Evolutionary conservation across 2,888 invertebrate species (phyloP).

Genomic region (Macrosoma leucophasiata): DNA sequence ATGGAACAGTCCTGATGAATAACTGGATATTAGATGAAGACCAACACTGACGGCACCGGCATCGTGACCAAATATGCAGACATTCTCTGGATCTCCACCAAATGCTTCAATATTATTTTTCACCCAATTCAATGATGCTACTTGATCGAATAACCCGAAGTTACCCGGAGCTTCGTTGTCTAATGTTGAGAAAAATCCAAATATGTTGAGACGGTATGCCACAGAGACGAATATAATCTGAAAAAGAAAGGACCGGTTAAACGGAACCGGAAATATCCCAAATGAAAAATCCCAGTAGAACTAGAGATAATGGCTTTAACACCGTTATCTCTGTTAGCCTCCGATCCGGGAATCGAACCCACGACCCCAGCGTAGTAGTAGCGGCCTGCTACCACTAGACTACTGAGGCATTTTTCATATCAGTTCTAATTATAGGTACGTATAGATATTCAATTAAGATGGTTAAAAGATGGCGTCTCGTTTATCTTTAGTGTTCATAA

Average conservation of each 20-base stretch:
- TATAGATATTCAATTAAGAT: too few relatives aligned
- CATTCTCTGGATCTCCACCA: constrained; percentile 84
- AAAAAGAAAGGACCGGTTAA: constrained; percentile 30
- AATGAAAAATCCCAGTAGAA: too few relatives aligned
- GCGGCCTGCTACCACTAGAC: too few relatives aligned
- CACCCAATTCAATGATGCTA: constrained; percentile 86
- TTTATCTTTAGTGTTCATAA: too few relatives aligned
- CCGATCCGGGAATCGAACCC: too few relatives aligned
- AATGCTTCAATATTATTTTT: constrained; percentile 84
- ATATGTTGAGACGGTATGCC: constrained; percentile 86
- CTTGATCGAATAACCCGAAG: constrained; percentile 87
- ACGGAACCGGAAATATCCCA: too few relatives aligned
- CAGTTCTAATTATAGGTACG: too few relatives aligned
- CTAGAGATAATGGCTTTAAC: too few relatives aligned
- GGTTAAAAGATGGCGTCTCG: too few relatives aligned
- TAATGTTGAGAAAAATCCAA: constrained; percentile 88
- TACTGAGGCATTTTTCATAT: too few relatives aligned
- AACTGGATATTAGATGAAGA: constrained; percentile 81
- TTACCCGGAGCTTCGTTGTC: constrained; percentile 88
- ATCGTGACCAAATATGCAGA: constrained; percentile 87
- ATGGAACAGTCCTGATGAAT: constrained; percentile 81
- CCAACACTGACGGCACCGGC: constrained; percentile 87
- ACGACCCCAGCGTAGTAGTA: too few relatives aligned
- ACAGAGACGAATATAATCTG: constrained; percentile 86
- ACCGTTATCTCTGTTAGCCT: too few relatives aligned